phyloP scores from a whole-genome alignment of 2,113 vertebrate genomes.

The Danio rerio region GRCz12tu NC_133188.1:26093001-26093500 shows the following conservation, averaged over 20 bases:
- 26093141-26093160: no score
- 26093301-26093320: slow-evolving; percentile 15
- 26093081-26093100: no score
- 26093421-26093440: background rate
- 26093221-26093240: background rate
- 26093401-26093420: slow-evolving; percentile 16
- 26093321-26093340: background rate
- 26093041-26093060: no score
- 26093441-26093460: background rate
- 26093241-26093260: background rate
- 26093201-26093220: background rate
- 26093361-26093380: background rate
- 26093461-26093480: background rate
- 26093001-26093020: no score
- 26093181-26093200: no score
- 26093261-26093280: background rate
- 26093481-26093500: background rate
- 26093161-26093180: no score
- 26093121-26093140: no score
- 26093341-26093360: slow-evolving; percentile 16
- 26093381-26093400: background rate
- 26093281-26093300: background rate
- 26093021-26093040: no score
- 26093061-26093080: no score
- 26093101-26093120: no score